These are phyloP conservation scores for Drosophila truncata DNA, from an alignment of 1,140 invertebrate species.

Conservation along the genomic window DNA sequence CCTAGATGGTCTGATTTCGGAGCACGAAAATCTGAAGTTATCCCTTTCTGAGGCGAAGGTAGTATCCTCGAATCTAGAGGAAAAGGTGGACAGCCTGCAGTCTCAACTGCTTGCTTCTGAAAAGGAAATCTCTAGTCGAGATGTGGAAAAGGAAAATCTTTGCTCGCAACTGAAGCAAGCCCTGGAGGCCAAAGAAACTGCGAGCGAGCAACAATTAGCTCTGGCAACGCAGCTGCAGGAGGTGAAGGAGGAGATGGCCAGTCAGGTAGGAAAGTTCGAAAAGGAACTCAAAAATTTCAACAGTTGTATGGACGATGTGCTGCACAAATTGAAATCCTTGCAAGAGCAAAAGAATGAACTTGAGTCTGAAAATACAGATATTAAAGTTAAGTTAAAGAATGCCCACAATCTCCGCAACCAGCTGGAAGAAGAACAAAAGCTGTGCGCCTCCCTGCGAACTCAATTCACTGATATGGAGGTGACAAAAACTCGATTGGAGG, in stretches of 20 bases:
- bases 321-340: slow-evolving; percentile 36
- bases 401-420: slow-evolving; percentile 5
- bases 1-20: slow-evolving; percentile 12
- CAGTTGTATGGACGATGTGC: slow-evolving; percentile 30
- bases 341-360: slow-evolving; percentile 23
- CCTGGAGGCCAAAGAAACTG: neutral
- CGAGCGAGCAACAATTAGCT: neutral
- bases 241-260: slow-evolving; percentile 13
- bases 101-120: neutral
- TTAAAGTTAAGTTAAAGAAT: slow-evolving; percentile 26
- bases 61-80: neutral
- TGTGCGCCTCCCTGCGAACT: neutral
- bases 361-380: slow-evolving; percentile 19
- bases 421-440: slow-evolving; percentile 35
- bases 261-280: slow-evolving; percentile 15
- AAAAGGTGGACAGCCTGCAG: slow-evolving; percentile 7
- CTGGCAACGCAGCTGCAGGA: slow-evolving; percentile 8
- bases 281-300: slow-evolving; percentile 26
- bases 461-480: neutral
- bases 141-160: slow-evolving; percentile 7
- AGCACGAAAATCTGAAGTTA: slow-evolving; percentile 20
- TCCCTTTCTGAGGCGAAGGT: neutral
- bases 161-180: slow-evolving; percentile 10
- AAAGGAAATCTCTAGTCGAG: neutral
- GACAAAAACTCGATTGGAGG: neutral